Evolutionary conservation across 2,888 invertebrate species (phyloP), one percentile per base, ranked within the genome.

Genomic region (Pollenia labialis): DNA sequence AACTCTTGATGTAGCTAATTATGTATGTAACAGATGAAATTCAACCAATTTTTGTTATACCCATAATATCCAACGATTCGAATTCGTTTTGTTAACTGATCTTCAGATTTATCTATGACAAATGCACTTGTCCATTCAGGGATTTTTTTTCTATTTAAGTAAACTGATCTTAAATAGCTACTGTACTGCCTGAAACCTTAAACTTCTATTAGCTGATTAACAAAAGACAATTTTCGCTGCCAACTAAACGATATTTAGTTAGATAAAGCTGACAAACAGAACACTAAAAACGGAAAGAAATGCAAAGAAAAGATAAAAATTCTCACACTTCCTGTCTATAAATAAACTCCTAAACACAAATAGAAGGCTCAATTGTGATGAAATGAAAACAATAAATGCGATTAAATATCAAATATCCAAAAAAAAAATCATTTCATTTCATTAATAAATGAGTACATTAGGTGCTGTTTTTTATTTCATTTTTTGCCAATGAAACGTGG

Each of bases 271-370:
- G 50, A 8, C n/a, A 69, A 52, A 18, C 4, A 68, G 32, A 68
- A 69, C 60, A 52, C 11, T 56, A 58, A 83, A 84, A 87, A 74
- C 87, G 87, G 87, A 87, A 84, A 81, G 68, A 77, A 66, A 81
- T 52, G 16, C 42, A 44, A 72, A 86, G 52, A 56, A 77, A 62
- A 81, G 60, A 83, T 46, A 87, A 76, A 76, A 77, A 69, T 84
- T 84, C 84, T 87, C 87, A 87, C 87, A 87, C 87, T 87, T 87
- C 87, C 87, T 87, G 87, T 68, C 76, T 68, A 52, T 11, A 64
- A 60, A 40, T 14, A 71, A 56, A 42, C 23, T 64, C 18, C 40
- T 32, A 66, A 71, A 52, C 18, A 40, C 14, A 68, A 42, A 71
- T 48, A 64, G 32, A 14, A 80, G 79, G 54, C 50, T 12, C 16